Evolutionary conservation across 2,888 invertebrate species (phyloP).

Genomic region (Agrotis exclamationis): DNA sequence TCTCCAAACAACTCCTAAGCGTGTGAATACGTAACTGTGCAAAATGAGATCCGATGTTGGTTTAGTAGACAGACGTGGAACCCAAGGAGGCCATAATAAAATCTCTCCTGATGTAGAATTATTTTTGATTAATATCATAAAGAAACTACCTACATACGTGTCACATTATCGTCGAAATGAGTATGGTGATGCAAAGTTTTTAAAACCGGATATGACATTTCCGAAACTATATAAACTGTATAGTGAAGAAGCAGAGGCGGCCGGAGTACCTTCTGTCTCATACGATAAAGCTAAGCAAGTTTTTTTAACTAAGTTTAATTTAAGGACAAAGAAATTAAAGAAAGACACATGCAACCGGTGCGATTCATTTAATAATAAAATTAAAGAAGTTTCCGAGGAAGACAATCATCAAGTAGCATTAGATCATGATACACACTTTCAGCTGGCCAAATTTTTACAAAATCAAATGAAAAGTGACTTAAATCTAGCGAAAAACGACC

Average conservation of each 20-base stretch:
- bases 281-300: slow-evolving; percentile 6
- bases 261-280: slow-evolving; percentile 1
- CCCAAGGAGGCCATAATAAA: slow-evolving; percentile 37
- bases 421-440: no score
- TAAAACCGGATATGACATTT: slow-evolving; percentile 45
- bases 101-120: slow-evolving; percentile 30
- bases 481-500: no score
- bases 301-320: slow-evolving; percentile 7
- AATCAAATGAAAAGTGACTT: no score
- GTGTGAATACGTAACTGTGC: slow-evolving; percentile 29
- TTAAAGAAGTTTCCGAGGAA: no score
- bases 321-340: slow-evolving; percentile 11
- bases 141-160: slow-evolving; percentile 39
- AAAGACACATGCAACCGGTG: slow-evolving; percentile 16
- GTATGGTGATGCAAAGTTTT: slow-evolving; percentile 21
- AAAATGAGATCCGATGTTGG: slow-evolving; percentile 34
- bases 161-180: slow-evolving; percentile 38
- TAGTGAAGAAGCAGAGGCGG: background rate
- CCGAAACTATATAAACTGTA: slow-evolving; percentile 38
- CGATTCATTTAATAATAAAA: no score
- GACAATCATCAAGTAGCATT: no score
- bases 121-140: slow-evolving; percentile 37
- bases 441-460: no score
- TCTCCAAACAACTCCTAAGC: slow-evolving; percentile 34
- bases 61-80: slow-evolving; percentile 34